These are phyloP conservation scores for Neopelma chrysocephalum DNA, from an alignment of 2,797 vertebrate species.

Conservation along the genomic window DNA sequence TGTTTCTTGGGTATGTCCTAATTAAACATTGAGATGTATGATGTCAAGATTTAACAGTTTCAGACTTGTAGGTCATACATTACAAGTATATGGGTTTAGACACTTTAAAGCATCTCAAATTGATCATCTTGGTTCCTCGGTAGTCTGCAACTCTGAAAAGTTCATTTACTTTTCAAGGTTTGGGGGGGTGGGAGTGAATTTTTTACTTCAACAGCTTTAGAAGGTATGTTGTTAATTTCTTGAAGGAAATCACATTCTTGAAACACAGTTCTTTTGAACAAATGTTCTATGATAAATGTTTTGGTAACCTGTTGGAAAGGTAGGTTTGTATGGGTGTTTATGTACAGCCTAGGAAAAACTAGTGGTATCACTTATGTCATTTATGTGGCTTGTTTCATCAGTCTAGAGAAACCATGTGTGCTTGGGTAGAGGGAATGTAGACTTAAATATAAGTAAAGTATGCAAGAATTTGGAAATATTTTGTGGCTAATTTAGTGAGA, in stretches of 20 bases:
- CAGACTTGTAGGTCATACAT: neutral
- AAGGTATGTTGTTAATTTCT: neutral
- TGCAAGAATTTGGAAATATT: neutral
- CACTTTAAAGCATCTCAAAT: neutral
- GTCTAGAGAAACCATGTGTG: neutral
- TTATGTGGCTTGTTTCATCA: neutral
- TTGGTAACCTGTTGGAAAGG: neutral
- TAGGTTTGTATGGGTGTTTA: neutral
- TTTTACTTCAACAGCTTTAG: neutral
- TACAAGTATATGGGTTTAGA: neutral
- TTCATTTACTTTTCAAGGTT: neutral
- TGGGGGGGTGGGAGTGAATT: neutral
- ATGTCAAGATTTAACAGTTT: neutral
- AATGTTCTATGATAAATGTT: neutral
- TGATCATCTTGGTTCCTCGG: neutral
- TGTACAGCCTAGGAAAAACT: neutral
- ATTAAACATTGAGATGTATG: neutral
- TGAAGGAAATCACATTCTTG: neutral
- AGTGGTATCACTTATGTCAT: fast-evolving
- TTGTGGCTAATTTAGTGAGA: neutral
- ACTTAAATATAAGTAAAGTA: neutral
- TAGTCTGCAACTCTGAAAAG: neutral
- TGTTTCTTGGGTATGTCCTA: neutral
- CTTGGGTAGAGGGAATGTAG: neutral
- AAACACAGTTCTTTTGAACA: neutral